A percentile compares a stretch with the other conserved stretches of the same genome.
These are phyloP conservation scores for Ptychoptera albimana DNA, from an alignment of 2,888 invertebrate species.

Conservation along the genomic window DNA sequence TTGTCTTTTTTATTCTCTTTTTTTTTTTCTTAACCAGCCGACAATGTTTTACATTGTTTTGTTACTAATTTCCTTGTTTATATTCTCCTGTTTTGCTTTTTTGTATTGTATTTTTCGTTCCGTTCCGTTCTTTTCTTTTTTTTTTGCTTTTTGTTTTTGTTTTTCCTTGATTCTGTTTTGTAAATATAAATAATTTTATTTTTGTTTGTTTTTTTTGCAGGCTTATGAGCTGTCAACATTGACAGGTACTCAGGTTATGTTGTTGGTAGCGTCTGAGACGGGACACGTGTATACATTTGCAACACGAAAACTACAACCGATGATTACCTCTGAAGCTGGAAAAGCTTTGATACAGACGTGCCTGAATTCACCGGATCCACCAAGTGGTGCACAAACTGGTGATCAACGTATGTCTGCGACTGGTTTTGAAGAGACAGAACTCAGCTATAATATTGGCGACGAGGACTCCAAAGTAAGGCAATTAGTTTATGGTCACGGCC, in stretches of 20 bases:
- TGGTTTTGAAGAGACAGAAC: conserved; percentile 96
- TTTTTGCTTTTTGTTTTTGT: background rate
- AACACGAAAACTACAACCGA: conserved; percentile 94
- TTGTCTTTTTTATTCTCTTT: too few relatives aligned
- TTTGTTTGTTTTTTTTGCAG: conserved; percentile 39
- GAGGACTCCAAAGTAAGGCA: conserved; percentile 96
- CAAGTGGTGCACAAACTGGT: conserved; percentile 45
- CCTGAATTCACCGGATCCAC: conserved; percentile 91
- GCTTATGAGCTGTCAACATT: conserved; percentile 97
- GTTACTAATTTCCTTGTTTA: too few relatives aligned
- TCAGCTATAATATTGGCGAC: conserved; percentile 90
- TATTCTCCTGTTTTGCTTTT: too few relatives aligned
- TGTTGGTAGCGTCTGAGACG: conserved; percentile 95
- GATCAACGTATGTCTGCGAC: conserved; percentile 97
- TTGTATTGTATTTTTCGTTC: too few relatives aligned
- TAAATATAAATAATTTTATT: conserved; percentile 1
- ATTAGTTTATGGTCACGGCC: conserved; percentile 70
- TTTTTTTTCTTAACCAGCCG: too few relatives aligned
- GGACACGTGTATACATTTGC: conserved; percentile 99
- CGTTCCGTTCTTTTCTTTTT: background rate
- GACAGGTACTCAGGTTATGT: conserved; percentile 99
- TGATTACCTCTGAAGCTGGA: conserved; percentile 96
- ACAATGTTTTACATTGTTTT: too few relatives aligned
- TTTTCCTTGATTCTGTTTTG: background rate
- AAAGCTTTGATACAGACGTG: conserved; percentile 98